These are phyloP conservation scores for Diarsia rubi DNA, from an alignment of 2,888 invertebrate genomes.

Conservation along the genomic window DNA sequence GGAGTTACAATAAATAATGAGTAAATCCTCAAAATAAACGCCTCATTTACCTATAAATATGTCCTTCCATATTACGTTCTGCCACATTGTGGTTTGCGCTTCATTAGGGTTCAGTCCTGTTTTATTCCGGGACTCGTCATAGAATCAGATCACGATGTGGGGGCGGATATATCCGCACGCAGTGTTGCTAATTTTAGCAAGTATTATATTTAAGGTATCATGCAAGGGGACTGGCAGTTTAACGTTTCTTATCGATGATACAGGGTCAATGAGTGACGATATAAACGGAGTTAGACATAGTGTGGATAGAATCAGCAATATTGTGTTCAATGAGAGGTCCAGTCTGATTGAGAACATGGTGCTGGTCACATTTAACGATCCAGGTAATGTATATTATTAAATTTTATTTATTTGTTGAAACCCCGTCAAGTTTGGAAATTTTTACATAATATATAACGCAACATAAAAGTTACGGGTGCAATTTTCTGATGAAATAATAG, in stretches of 20 bases:
- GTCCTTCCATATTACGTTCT: neutral
- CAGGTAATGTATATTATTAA: conserved; percentile 60
- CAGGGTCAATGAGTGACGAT: conserved; percentile 66
- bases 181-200: conserved; percentile 36
- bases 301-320: conserved; percentile 64
- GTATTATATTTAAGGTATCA: conserved; percentile 49
- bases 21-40: conserved; percentile 28
- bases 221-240: conserved; percentile 64
- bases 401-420: neutral
- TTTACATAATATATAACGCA: neutral
- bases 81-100: conserved; percentile 7
- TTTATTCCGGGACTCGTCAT: neutral
- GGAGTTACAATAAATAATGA: neutral
- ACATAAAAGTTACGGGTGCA: neutral
- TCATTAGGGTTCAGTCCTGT: neutral
- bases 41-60: conserved; percentile 26
- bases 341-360: conserved; percentile 70
- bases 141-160: conserved; percentile 36
- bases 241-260: conserved; percentile 72
- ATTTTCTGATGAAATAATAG: neutral
- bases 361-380: conserved; percentile 74
- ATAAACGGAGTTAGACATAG: conserved; percentile 64
- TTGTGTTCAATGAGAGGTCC: conserved; percentile 62
- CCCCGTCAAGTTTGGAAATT: neutral
- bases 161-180: conserved; percentile 28